phyloP scores from a whole-genome alignment of 2,113 vertebrate species.

The Prunella himalayana region DNA sequence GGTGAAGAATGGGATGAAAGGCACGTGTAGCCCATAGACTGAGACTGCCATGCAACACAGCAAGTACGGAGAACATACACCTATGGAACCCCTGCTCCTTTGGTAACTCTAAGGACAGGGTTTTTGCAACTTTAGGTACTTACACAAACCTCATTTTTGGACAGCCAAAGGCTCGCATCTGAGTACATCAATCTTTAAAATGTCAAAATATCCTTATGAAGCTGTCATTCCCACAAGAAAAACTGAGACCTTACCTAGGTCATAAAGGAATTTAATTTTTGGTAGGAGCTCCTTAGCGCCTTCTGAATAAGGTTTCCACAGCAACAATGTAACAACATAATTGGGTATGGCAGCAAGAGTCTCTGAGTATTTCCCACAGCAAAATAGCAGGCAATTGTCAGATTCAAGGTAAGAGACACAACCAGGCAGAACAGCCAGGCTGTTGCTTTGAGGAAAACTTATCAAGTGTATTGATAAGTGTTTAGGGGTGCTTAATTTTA shows the following conservation, averaged over 20 bases:
- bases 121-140: not conserved
- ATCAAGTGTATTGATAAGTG: not conserved
- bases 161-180: not conserved
- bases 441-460: not conserved
- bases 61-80: not conserved
- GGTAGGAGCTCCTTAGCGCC: not conserved
- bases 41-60: rapidly evolving
- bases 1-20: not conserved
- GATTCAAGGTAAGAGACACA: not conserved
- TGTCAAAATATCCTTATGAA: not conserved
- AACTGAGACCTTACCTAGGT: not conserved
- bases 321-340: not conserved
- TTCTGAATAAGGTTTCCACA: not conserved
- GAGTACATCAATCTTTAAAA: not conserved
- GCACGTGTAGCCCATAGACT: rapidly evolving
- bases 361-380: not conserved
- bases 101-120: not conserved
- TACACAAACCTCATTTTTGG: not conserved
- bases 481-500: not conserved
- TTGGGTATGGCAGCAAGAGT: not conserved
- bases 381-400: not conserved
- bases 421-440: not conserved
- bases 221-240: not conserved
- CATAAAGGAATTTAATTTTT: not conserved
- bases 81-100: not conserved